Percentiles rank a stretch among this genome's conserved stretches.
These are phyloP conservation scores for Ptilodon capucinus DNA, from an alignment of 2,888 invertebrate species.

Conservation along the genomic window DNA sequence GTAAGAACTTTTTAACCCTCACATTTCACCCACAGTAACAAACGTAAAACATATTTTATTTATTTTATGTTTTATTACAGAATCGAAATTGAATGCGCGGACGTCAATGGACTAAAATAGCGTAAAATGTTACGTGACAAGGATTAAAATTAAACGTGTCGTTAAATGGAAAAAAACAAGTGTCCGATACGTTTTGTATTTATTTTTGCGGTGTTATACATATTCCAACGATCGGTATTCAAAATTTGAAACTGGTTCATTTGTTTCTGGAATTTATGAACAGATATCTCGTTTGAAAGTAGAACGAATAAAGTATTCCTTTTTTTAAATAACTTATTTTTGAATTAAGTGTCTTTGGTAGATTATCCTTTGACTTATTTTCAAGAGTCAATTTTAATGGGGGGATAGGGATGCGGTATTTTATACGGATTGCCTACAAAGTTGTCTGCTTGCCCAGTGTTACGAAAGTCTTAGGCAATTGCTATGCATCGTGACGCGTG, in stretches of 20 bases:
- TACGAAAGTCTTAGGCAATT: neutral
- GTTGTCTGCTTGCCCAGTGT: neutral
- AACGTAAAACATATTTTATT: neutral
- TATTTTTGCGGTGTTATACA: neutral
- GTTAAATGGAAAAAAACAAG: neutral
- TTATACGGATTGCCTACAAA: neutral
- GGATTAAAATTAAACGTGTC: neutral
- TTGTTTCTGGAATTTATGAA: neutral
- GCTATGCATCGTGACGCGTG: slow-evolving; percentile 6
- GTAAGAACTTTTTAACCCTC: neutral
- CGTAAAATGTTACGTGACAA: neutral
- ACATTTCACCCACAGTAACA: neutral
- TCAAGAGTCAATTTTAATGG: neutral
- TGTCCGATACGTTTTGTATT: neutral
- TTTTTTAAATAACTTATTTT: too few relatives aligned
- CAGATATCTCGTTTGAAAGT: too few relatives aligned
- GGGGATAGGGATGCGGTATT: neutral
- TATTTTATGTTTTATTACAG: neutral
- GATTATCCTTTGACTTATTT: too few relatives aligned
- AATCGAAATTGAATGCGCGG: neutral
- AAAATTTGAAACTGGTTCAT: neutral
- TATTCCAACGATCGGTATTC: neutral
- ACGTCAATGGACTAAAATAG: neutral
- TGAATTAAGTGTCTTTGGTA: too few relatives aligned
- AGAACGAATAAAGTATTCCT: too few relatives aligned